These are phyloP conservation scores for Synanthedon tipuliformis DNA, from an alignment of 2,888 invertebrate species.

Conservation along the genomic window DNA sequence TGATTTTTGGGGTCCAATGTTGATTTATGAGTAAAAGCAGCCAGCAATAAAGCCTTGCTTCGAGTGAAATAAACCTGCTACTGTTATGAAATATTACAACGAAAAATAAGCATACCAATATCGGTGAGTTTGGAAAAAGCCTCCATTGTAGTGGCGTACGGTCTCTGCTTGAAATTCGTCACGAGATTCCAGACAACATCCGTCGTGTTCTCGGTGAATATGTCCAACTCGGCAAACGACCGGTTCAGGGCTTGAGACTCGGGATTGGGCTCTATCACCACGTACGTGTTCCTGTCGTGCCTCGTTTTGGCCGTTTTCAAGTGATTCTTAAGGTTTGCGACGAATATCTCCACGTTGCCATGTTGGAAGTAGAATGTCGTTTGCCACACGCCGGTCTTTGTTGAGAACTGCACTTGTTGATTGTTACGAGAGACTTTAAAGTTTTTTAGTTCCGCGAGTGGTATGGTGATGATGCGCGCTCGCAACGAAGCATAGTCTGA, in stretches of 20 bases:
- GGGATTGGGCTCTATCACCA: constrained; percentile 75
- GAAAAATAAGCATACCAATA: constrained; percentile 61
- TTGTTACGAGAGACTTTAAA: constrained; percentile 50
- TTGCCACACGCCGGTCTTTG: constrained; percentile 70
- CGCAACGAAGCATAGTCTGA: constrained; percentile 54
- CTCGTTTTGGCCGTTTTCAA: constrained; percentile 76
- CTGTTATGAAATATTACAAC: no score
- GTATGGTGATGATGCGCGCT: constrained; percentile 51
- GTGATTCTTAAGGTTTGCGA: constrained; percentile 72
- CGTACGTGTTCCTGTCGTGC: constrained; percentile 72
- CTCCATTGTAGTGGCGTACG: constrained; percentile 86
- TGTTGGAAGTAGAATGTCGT: constrained; percentile 89
- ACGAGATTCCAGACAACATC: constrained; percentile 75
- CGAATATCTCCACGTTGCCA: constrained; percentile 85
- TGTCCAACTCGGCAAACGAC: constrained; percentile 89
- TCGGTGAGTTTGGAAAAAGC: constrained; percentile 89
- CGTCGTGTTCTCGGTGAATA: constrained; percentile 78
- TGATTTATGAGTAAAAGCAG: no score
- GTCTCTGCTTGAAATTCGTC: constrained; percentile 69
- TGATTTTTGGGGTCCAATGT: no score
- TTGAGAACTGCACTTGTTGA: constrained; percentile 58
- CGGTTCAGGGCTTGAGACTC: constrained; percentile 78
- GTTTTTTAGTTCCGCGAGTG: constrained; percentile 47
- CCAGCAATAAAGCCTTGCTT: no score
- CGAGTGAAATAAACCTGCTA: no score